These are phyloP conservation scores for Cyphomyrmex costatus DNA, from an alignment of 1,140 invertebrate genomes.

Conservation along the genomic window DNA sequence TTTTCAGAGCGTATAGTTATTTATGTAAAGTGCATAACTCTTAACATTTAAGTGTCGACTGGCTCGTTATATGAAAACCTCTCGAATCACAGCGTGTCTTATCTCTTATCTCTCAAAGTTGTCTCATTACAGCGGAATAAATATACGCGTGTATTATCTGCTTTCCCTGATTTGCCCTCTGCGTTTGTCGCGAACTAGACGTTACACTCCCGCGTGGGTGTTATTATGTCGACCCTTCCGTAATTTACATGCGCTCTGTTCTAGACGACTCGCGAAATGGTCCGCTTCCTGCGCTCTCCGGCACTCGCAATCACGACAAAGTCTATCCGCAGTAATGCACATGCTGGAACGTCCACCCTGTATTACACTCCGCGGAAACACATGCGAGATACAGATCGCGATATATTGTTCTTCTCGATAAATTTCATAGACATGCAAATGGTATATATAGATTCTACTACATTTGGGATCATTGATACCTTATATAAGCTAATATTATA, in stretches of 20 bases:
- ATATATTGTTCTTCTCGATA: constrained; percentile 22
- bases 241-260: constrained; percentile 56
- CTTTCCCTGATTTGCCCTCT: not conserved
- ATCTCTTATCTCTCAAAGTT: not conserved
- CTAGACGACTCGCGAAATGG: constrained; percentile 69
- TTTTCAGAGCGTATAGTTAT: not conserved
- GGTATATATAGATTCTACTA: not conserved
- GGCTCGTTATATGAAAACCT: not conserved
- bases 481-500: too few relatives aligned
- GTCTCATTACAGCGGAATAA: not conserved
- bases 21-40: not conserved
- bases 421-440: not conserved
- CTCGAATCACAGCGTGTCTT: too few relatives aligned
- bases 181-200: constrained; percentile 47
- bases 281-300: constrained; percentile 66
- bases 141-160: not conserved
- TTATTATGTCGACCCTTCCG: constrained; percentile 55
- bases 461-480: not conserved
- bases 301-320: constrained; percentile 39
- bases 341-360: not conserved
- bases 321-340: constrained; percentile 27
- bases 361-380: constrained; percentile 13
- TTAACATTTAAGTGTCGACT: not conserved
- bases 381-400: not conserved
- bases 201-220: constrained; percentile 39